Evolutionary conservation across 2,113 vertebrate genomes (phyloP), one percentile per base, ranked within the genome.

Genomic region (Ifrita kowaldi): DNA sequence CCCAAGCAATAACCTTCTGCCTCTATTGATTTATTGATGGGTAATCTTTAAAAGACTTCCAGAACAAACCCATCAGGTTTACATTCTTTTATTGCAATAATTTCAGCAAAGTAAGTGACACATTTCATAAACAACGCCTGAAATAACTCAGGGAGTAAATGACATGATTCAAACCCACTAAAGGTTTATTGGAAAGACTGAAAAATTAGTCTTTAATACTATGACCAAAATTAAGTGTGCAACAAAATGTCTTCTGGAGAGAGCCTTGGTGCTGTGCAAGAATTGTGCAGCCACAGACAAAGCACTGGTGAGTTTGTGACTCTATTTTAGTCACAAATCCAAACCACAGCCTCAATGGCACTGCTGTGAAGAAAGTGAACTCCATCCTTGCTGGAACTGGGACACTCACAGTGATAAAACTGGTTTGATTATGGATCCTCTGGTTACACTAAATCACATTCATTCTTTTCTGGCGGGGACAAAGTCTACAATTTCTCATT

Each of bases 161-260:
- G 52, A 63, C 0, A 0, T 21, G 6, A 33, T 86, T 81, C 23
- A 70, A 42, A 53, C 26, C 18, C 39, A 35, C 27, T 67, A 10
- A 62, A 57, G 16, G 9, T 76, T 81, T 87, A 63, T 55, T 42
- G 44, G 24, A 63, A 13, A 50, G 50, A 46, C 50, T 55, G 68
- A 70, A 82, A 79, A 74, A 28, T 44, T 26, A 63, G 27, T 68
- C 26, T 76, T 85, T 60, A 56, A 53, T 73, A 8, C 41, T 64
- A 10, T 41, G 15, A 62, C 57, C 41, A 77, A 80, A 76, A 65
- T 22, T 4, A 30, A 7, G 9, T 7, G 7, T 62, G 33, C 30
- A 59, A 21, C 30, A 80, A 17, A 84, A 37, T 41, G 30, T 28
- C 26, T 74, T 46, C 35, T 70, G 32, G 42, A 56, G 56, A 64